A percentile compares a stretch with the other conserved stretches of the same genome.
phyloP scores from a whole-genome alignment of 2,888 invertebrate species.

The Cheilosia pagana region DNA sequence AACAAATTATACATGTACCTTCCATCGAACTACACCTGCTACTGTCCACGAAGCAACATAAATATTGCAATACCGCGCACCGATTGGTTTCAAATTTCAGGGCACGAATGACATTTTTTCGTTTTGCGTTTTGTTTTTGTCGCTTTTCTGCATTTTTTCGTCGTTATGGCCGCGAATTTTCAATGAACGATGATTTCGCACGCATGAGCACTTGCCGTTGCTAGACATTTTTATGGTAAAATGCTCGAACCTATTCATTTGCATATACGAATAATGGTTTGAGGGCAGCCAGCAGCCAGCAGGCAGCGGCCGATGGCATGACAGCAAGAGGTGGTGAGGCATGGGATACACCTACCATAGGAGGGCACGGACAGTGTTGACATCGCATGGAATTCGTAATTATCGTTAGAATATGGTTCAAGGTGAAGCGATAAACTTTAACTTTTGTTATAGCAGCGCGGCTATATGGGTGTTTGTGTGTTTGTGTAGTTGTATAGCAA shows the following conservation, averaged over 20 bases:
- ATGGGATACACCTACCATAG: not conserved
- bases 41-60: not conserved
- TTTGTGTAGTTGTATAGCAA: too few relatives aligned
- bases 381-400: constrained; percentile 73
- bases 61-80: constrained; percentile 18
- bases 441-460: constrained; percentile 45
- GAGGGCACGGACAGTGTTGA: constrained; percentile 67
- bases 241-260: constrained; percentile 61
- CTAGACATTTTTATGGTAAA: constrained; percentile 47
- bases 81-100: constrained; percentile 58
- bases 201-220: constrained; percentile 69
- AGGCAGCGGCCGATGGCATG: constrained; percentile 8
- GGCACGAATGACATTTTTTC: constrained; percentile 46
- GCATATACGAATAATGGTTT: constrained; percentile 64
- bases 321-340: not conserved
- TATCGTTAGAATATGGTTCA: constrained; percentile 75
- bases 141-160: constrained; percentile 24
- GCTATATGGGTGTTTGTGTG: constrained; percentile 7
- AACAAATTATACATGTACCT: constrained; percentile 18
- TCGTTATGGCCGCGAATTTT: constrained; percentile 68
- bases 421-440: constrained; percentile 75
- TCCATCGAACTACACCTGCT: constrained; percentile 29
- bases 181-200: constrained; percentile 68
- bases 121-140: constrained; percentile 25
- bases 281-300: not conserved